Evolutionary conservation across 2,888 invertebrate species (phyloP).

Genomic region (Drosophila kuntzei): DNA sequence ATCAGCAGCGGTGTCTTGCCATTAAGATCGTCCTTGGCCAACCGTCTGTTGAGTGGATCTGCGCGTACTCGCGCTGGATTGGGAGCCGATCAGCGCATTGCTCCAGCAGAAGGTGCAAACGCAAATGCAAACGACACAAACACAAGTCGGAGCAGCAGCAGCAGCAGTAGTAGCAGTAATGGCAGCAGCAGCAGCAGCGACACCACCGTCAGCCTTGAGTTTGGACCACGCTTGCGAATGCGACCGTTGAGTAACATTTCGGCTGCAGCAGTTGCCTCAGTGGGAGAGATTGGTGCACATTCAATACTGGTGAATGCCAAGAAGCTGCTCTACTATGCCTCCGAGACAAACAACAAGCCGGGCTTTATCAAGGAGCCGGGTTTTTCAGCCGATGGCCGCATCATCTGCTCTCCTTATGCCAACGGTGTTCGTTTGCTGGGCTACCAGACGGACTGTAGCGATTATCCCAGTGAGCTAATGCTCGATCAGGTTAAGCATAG

Average conservation of each 20-base stretch:
- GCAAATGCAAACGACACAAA: background rate
- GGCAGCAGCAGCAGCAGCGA: conserved; percentile 33
- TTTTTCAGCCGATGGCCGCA: conserved; percentile 95
- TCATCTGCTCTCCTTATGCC: conserved; percentile 96
- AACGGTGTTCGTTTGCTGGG: conserved; percentile 94
- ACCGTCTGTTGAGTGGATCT: conserved; percentile 32
- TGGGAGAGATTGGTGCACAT: conserved; percentile 30
- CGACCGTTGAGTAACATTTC: conserved; percentile 48
- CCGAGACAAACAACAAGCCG: conserved; percentile 95
- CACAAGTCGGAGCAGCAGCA: conserved; percentile 38
- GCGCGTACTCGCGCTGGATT: conserved; percentile 24
- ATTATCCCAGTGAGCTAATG: conserved; percentile 87
- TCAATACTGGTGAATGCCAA: conserved; percentile 88
- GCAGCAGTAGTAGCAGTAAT: conserved; percentile 50
- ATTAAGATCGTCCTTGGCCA: conserved; percentile 37
- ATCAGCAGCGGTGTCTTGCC: conserved; percentile 85
- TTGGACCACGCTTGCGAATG: conserved; percentile 51
- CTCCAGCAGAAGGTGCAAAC: conserved; percentile 34
- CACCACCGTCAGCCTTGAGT: conserved; percentile 47
- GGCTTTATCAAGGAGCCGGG: conserved; percentile 97
- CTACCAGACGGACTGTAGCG: conserved; percentile 91
- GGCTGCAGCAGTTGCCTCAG: conserved; percentile 10
- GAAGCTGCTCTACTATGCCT: conserved; percentile 92
- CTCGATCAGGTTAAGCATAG: conserved; percentile 86
- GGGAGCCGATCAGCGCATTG: conserved; percentile 11